Evolutionary conservation across 2,888 invertebrate species (phyloP).

Genomic region (Thysanoteuthis rhombus): DNA sequence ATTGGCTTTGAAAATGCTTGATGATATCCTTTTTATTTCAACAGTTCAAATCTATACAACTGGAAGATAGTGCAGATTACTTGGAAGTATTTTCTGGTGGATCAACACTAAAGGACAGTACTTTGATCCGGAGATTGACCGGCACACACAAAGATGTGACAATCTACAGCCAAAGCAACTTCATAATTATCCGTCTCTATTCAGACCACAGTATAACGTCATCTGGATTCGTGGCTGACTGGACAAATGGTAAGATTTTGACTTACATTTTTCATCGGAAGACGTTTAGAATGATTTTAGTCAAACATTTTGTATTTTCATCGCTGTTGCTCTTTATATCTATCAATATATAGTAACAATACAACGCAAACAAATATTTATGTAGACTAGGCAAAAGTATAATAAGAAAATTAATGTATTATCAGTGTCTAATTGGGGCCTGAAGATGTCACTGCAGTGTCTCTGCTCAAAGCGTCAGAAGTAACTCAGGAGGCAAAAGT

Average conservation of each 20-base stretch:
- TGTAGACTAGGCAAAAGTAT: no score
- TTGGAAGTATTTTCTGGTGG: neutral
- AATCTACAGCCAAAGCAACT: neutral
- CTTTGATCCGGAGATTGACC: neutral
- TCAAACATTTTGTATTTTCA: neutral
- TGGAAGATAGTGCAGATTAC: neutral
- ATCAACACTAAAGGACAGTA: neutral
- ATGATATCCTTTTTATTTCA: neutral
- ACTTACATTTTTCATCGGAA: neutral
- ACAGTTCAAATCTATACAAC: neutral
- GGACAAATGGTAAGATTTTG: constrained; percentile 16
- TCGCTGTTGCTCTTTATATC: neutral
- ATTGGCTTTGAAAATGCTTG: neutral
- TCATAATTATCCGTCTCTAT: neutral
- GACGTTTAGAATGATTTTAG: neutral
- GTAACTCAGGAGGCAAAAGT: no score
- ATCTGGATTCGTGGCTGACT: neutral
- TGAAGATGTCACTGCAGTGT: no score
- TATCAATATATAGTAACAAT: no score
- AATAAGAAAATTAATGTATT: no score
- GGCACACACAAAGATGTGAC: neutral
- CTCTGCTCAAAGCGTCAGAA: no score
- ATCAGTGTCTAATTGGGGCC: no score
- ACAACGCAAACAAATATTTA: no score
- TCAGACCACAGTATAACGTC: neutral